These are phyloP conservation scores for Epizoanthus fatuus DNA, from an alignment of 92 coral and sea anemone species.

Conservation along the genomic window DNA sequence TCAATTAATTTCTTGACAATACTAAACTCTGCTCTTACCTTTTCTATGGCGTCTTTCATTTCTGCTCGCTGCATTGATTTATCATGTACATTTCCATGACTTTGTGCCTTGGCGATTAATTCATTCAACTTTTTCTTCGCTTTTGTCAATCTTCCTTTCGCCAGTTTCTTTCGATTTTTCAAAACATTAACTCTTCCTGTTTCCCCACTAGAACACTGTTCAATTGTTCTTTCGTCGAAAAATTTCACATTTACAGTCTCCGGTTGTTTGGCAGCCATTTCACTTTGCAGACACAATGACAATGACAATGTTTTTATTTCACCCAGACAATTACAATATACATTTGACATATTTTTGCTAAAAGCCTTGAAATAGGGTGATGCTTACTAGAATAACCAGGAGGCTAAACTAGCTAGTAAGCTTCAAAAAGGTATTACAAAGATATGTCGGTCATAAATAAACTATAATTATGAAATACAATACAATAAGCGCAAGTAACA, in stretches of 20 bases:
- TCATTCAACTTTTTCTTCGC: conserved; percentile 23
- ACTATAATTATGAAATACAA: too few relatives aligned
- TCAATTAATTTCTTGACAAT: conserved; percentile 7
- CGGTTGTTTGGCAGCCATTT: conserved; percentile 26
- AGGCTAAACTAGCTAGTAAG: too few relatives aligned
- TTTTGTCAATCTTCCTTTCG: conserved; percentile 13
- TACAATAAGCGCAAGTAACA: too few relatives aligned
- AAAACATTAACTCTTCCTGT: conserved; percentile 4
- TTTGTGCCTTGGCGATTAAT: neutral
- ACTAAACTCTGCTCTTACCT: neutral
- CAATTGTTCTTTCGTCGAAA: conserved; percentile 13
- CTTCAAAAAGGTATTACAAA: too few relatives aligned
- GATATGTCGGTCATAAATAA: too few relatives aligned
- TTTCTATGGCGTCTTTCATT: neutral
- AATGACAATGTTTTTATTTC: too few relatives aligned
- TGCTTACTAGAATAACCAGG: too few relatives aligned
- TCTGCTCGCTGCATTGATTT: neutral
- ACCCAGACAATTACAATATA: too few relatives aligned
- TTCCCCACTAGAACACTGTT: conserved; percentile 1
- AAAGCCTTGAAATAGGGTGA: too few relatives aligned
- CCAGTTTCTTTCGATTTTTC: conserved; percentile 8
- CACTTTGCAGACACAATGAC: neutral
- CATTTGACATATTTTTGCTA: too few relatives aligned
- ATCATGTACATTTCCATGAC: conserved; percentile 10
- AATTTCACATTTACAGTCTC: conserved; percentile 14